A percentile compares a stretch with the other conserved stretches of the same genome.
These are phyloP conservation scores for Drosophila orosa DNA, from an alignment of 1,140 invertebrate genomes.

Conservation along the genomic window DNA sequence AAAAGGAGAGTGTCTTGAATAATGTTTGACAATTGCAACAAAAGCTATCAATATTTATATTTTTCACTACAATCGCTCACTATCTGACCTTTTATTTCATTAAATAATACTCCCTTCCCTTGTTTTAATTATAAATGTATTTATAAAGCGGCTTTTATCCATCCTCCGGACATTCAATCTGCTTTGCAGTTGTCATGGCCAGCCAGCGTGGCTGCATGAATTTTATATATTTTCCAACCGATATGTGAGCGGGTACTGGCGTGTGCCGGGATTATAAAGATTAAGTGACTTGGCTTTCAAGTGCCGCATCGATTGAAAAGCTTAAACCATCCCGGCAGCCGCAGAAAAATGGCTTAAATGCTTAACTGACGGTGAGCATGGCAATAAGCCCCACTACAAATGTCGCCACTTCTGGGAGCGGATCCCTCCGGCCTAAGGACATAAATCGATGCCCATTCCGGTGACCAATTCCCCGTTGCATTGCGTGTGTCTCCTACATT, in stretches of 20 bases:
- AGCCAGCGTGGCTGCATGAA: slow-evolving; percentile 8
- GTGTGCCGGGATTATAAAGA: slow-evolving; percentile 7
- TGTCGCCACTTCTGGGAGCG: slow-evolving; percentile 1
- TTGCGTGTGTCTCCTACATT: slow-evolving; percentile 26
- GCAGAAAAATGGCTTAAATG: slow-evolving; percentile 24
- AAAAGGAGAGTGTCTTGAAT: not conserved
- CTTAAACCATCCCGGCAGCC: slow-evolving; percentile 11
- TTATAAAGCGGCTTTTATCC: slow-evolving; percentile 4
- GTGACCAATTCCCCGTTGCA: not conserved
- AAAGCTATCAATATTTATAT: not conserved
- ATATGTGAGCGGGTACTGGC: slow-evolving; percentile 11
- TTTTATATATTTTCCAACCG: slow-evolving; percentile 6
- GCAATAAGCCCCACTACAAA: slow-evolving; percentile 17
- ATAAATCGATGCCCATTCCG: slow-evolving; percentile 18
- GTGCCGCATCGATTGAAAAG: slow-evolving; percentile 14
- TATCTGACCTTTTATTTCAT: not conserved
- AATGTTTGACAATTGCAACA: not conserved
- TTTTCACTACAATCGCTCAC: not conserved
- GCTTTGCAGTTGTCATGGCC: slow-evolving; percentile 4
- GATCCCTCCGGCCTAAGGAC: slow-evolving; percentile 6
- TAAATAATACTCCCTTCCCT: not conserved
- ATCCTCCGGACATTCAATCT: slow-evolving; percentile 16
- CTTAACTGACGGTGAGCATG: slow-evolving; percentile 23
- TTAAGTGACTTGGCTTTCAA: slow-evolving; percentile 13
- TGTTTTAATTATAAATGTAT: slow-evolving; percentile 5